Conservation (phyloP, 2,888 invertebrate genomes). For the Empis stercorea region DNA sequence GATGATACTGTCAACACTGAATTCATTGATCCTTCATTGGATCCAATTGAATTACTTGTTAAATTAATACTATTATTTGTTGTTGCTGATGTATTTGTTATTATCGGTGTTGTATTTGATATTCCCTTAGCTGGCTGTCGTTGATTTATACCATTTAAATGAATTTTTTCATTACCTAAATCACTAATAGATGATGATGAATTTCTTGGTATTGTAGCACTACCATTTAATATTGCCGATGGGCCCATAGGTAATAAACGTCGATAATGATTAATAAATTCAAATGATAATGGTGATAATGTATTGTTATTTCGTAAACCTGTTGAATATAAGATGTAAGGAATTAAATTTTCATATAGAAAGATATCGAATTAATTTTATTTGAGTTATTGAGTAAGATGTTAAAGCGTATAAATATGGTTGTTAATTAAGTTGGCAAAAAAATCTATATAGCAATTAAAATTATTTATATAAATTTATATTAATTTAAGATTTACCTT, state of each 20-base stretch:
- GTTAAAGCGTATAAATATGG: no score
- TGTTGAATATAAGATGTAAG: neutral
- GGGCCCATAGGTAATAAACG: conserved; percentile 12
- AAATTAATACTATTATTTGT: neutral
- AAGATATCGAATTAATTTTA: no score
- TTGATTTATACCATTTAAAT: neutral
- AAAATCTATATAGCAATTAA: no score
- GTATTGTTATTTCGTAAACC: conserved; percentile 10
- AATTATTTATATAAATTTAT: no score
- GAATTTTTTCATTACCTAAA: neutral
- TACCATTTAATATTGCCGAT: conserved; percentile 9
- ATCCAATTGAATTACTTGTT: conserved; percentile 5
- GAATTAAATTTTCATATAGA: neutral
- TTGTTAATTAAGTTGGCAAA: no score
- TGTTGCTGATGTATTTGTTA: neutral
- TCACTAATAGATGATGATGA: neutral
- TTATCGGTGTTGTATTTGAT: neutral
- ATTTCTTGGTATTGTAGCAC: neutral
- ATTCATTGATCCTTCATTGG: conserved; percentile 12
- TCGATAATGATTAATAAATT: conserved; percentile 14
- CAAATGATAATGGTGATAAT: conserved; percentile 11
- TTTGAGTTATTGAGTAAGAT: no score
- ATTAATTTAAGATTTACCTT: no score
- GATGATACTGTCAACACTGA: conserved; percentile 8
- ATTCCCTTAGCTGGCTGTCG: neutral